These are phyloP conservation scores for Brachionus angularis DNA, from an alignment of 1,140 invertebrate species.

Conservation along the genomic window DNA sequence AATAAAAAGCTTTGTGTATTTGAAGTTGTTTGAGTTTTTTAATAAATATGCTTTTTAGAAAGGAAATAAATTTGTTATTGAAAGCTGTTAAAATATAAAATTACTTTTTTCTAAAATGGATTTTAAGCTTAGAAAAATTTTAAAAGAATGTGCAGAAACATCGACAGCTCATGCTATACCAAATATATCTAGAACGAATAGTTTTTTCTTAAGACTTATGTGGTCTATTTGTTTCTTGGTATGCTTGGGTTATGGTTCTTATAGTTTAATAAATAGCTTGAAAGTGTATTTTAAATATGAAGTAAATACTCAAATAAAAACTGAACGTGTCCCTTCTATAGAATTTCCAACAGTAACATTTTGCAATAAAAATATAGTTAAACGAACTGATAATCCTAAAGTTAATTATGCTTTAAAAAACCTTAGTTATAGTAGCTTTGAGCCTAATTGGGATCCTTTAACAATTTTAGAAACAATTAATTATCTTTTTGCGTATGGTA, in stretches of 20 bases:
- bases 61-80: no score
- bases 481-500: background rate
- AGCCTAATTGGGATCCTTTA: no score
- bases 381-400: slow-evolving; percentile 3
- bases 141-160: background rate
- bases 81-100: no score
- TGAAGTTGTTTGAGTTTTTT: no score
- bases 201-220: background rate
- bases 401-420: no score
- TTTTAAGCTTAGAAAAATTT: no score
- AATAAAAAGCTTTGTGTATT: no score
- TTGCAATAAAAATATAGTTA: slow-evolving; percentile 56
- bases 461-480: background rate
- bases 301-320: background rate
- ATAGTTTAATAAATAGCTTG: background rate
- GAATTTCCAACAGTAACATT: slow-evolving; percentile 56
- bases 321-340: slow-evolving; percentile 22
- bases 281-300: background rate
- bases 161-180: slow-evolving; percentile 1
- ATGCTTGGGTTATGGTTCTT: background rate
- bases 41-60: no score
- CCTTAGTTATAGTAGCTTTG: no score
- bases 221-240: background rate
- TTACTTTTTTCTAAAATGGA: no score
- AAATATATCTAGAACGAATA: background rate